Evolutionary conservation across 2,113 vertebrate species (phyloP), one percentile per base, ranked within the genome.

Genomic region (Cercopithecus mona): DNA sequence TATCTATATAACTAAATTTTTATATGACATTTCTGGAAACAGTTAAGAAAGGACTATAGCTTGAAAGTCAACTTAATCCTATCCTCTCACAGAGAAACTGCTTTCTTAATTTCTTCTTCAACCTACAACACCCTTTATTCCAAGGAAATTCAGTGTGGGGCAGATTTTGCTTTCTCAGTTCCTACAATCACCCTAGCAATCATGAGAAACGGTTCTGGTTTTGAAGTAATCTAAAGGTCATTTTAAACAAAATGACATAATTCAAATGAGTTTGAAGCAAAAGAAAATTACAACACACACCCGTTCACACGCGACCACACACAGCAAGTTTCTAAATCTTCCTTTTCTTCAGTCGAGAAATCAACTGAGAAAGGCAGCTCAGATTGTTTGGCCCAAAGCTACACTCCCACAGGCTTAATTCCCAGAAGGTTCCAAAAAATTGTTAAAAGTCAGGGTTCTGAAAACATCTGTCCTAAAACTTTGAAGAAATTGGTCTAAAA

Each of bases 91-190:
- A 85, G 68, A 80, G 73, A n/a, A 97, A 95, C 1, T 45, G 4
- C 30, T 89, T 94, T 70, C 32, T 96, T 57, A 64, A 92, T 93
- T 96, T 90, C 5, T 64, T 96, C 59, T 32, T 45, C 11, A 90
- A 72, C 7, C 50, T 50, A 9, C 73, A 80, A 57, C 2, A 94
- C 1, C 6, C 4, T 93, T 96, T 86, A 40, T 75, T 82, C 18
- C 30, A 40, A 55, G 16, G 40, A 22, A 75, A 95, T n/a, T 95
- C 48, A 57, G 1, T 66, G 7, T 55, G 11, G 17, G 17, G 0
- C 13, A 94, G 17, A 90, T 88, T 81, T 73, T 14, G n/a, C 32
- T 91, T 85, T 91, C 25, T 38, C 16, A 18, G 0, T 61, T 96
- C 5, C 89, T 84, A 18, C 20, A 75, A n/a, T 86, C 45, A 61